Conservation (phyloP, 2,113 vertebrate genomes). For the Isichthys henryi region DNA sequence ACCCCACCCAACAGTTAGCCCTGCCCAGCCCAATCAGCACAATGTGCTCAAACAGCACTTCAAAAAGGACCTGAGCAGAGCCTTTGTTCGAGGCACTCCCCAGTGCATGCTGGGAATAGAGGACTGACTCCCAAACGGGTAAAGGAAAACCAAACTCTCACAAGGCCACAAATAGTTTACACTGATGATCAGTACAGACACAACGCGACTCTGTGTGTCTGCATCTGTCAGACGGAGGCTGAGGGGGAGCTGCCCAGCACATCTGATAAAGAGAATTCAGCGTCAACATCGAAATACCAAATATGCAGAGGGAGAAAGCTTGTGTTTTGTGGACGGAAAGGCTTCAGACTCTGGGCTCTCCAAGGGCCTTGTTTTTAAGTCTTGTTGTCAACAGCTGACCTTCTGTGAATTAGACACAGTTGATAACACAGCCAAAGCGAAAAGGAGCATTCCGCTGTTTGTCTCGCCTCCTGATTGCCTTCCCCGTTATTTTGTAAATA, state of each 20-base stretch:
- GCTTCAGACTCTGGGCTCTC: not conserved
- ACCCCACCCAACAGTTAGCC: not conserved
- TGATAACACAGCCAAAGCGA: not conserved
- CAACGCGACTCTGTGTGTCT: not conserved
- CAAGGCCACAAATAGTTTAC: conserved; percentile 10
- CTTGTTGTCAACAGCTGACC: not conserved
- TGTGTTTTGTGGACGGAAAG: not conserved
- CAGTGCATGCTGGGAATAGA: not conserved
- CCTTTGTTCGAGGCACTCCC: not conserved
- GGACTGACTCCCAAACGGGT: not conserved
- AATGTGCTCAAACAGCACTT: not conserved
- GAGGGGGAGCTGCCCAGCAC: not conserved
- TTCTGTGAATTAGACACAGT: not conserved
- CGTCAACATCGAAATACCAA: conserved; percentile 16
- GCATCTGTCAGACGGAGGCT: not conserved
- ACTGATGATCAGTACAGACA: not conserved
- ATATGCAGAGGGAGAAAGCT: not conserved
- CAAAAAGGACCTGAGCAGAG: not conserved
- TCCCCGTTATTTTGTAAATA: not conserved
- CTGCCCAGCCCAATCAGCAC: too few species aligned
- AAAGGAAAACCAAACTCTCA: not conserved
- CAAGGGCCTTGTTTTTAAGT: not conserved
- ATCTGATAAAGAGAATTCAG: not conserved
- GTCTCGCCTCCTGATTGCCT: not conserved
- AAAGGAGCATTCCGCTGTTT: not conserved